Percentiles rank a stretch among this genome's conserved stretches.
phyloP scores from a whole-genome alignment of 2,113 vertebrate genomes.

The Peromyscus californicus region DNA sequence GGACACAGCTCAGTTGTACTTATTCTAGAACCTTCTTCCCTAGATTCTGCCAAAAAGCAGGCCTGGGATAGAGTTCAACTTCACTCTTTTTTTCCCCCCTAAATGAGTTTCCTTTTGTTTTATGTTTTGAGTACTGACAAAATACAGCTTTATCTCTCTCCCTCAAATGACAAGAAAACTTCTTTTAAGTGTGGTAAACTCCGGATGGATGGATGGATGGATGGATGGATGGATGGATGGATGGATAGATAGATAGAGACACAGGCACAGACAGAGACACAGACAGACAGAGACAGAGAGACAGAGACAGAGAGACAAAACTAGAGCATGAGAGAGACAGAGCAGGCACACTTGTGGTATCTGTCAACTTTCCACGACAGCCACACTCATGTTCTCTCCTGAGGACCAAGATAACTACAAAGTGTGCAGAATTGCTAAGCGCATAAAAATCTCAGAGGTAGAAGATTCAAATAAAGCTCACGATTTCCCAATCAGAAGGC shows the following conservation, averaged over 20 bases:
- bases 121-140: slow-evolving; percentile 65
- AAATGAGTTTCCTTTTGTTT: slow-evolving; percentile 28
- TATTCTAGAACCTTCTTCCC: background rate
- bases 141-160: slow-evolving; percentile 72
- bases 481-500: slow-evolving; percentile 79
- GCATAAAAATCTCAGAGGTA: slow-evolving; percentile 81
- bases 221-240: background rate
- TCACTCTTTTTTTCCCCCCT: background rate
- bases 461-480: slow-evolving; percentile 79
- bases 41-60: background rate
- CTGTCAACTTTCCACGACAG: slow-evolving; percentile 74
- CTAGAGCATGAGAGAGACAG: background rate
- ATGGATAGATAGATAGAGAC: background rate
- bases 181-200: slow-evolving; percentile 63
- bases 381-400: slow-evolving; percentile 74
- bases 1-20: background rate
- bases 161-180: background rate
- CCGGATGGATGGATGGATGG: background rate
- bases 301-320: background rate
- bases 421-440: slow-evolving; percentile 78
- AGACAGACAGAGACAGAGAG: accelerated
- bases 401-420: slow-evolving; percentile 84
- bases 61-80: background rate
- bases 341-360: slow-evolving; percentile 54
- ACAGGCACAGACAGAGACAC: too few relatives aligned